phyloP scores from a whole-genome alignment of 2,888 invertebrate species.

The Perizoma affinitatum region DNA sequence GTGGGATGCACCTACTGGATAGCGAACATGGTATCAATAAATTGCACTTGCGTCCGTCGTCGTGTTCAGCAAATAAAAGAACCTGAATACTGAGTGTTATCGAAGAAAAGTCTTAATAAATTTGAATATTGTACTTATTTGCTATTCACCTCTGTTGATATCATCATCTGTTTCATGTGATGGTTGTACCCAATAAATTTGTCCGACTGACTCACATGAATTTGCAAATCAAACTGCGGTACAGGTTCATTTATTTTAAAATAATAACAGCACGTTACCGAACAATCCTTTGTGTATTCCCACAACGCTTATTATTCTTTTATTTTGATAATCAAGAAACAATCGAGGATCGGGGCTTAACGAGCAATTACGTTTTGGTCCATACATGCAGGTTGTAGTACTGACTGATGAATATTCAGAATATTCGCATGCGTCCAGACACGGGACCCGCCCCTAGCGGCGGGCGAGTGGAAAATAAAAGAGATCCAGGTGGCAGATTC shows the following conservation, averaged over 20 bases:
- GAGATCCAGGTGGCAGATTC: constrained; percentile 78
- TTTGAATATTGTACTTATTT: constrained; percentile 73
- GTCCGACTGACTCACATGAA: constrained; percentile 29
- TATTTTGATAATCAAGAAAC: constrained; percentile 78
- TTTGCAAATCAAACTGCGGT: constrained; percentile 22
- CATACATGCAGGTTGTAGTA: constrained; percentile 59
- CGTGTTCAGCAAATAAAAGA: constrained; percentile 78
- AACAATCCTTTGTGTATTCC: constrained; percentile 56
- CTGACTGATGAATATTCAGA: constrained; percentile 75
- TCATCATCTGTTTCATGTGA: constrained; percentile 61
- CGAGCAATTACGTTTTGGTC: constrained; percentile 78
- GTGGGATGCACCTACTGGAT: constrained; percentile 79
- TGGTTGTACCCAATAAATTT: constrained; percentile 23
- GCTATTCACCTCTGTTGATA: constrained; percentile 67
- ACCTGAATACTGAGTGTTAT: constrained; percentile 67
- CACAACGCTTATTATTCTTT: constrained; percentile 55
- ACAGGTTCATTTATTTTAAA: constrained; percentile 38
- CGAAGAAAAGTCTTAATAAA: constrained; percentile 78
- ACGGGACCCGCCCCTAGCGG: constrained; percentile 53
- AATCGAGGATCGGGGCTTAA: constrained; percentile 75
- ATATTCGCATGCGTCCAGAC: constrained; percentile 66
- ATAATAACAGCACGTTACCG: constrained; percentile 35
- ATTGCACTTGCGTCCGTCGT: constrained; percentile 77
- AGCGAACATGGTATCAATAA: constrained; percentile 80
- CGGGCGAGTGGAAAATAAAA: constrained; percentile 65